Conservation (phyloP, 2,888 invertebrate genomes). For the Electrophaes corylata region DNA sequence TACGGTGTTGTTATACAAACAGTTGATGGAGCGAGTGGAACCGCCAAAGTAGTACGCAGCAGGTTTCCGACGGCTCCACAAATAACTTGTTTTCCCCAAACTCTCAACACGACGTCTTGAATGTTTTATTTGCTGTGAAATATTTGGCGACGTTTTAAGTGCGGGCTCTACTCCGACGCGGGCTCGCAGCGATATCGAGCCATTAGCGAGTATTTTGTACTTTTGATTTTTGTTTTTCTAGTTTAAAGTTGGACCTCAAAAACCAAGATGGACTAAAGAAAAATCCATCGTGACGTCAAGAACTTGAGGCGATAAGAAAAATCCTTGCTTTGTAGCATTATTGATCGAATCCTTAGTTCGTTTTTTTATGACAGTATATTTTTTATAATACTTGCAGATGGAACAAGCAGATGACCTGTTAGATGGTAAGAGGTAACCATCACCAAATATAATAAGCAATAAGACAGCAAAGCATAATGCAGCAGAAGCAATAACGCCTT, state of each 20-base stretch:
- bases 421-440: no score
- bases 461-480: no score
- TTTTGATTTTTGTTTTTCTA: not conserved
- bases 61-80: slow-evolving; percentile 15
- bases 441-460: no score
- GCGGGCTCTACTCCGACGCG: slow-evolving; percentile 1
- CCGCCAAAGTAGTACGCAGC: slow-evolving; percentile 9
- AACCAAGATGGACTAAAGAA: no score
- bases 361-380: no score
- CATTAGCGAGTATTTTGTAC: not conserved
- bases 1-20: not conserved
- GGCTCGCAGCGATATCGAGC: not conserved
- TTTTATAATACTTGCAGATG: no score
- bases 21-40: slow-evolving; percentile 2
- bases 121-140: slow-evolving; percentile 26
- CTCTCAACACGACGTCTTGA: not conserved
- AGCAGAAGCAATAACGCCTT: no score
- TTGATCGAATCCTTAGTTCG: no score
- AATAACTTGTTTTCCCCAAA: slow-evolving; percentile 18
- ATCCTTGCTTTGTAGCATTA: no score
- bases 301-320: no score
- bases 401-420: no score
- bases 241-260: not conserved
- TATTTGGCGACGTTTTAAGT: slow-evolving; percentile 19
- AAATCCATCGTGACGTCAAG: no score